phyloP scores from a whole-genome alignment of 2,888 invertebrate species.

The Phytoseiulus persimilis region DNA sequence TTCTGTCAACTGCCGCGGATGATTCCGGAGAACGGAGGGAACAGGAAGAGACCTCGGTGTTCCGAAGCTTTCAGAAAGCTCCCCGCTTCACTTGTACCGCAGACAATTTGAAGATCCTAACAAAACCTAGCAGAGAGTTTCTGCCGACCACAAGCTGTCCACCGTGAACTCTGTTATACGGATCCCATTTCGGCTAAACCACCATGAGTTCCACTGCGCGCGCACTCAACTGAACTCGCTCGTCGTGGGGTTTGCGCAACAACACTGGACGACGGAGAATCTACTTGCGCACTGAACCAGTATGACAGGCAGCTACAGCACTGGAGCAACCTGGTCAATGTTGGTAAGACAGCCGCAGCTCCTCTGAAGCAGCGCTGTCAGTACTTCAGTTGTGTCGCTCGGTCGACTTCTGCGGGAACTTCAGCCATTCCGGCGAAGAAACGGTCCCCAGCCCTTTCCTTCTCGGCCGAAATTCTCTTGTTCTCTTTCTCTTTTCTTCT shows the following conservation, averaged over 20 bases:
- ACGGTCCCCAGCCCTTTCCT: not conserved
- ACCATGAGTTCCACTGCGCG: not conserved
- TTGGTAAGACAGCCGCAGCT: not conserved
- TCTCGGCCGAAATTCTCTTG: not conserved
- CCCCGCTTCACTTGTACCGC: not conserved
- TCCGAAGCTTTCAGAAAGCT: not conserved
- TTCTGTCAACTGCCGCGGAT: not conserved
- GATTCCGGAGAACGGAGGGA: not conserved
- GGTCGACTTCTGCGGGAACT: not conserved
- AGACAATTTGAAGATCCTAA: constrained; percentile 5
- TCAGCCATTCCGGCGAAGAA: constrained; percentile 5
- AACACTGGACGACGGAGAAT: not conserved
- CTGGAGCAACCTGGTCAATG: not conserved
- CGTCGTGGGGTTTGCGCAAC: not conserved
- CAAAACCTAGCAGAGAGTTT: not conserved
- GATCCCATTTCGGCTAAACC: not conserved
- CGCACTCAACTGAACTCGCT: not conserved
- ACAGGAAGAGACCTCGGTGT: not conserved
- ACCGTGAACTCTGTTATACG: not conserved
- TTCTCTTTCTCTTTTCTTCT: not conserved
- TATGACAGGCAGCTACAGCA: not conserved
- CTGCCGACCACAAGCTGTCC: not conserved
- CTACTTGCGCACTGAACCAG: not conserved
- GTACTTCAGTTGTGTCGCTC: not conserved
- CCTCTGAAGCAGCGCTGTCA: not conserved